Percentiles rank a stretch among this genome's conserved stretches.
Conservation (phyloP, 2,113 vertebrate genomes). For the Synchiropus splendidus region DNA sequence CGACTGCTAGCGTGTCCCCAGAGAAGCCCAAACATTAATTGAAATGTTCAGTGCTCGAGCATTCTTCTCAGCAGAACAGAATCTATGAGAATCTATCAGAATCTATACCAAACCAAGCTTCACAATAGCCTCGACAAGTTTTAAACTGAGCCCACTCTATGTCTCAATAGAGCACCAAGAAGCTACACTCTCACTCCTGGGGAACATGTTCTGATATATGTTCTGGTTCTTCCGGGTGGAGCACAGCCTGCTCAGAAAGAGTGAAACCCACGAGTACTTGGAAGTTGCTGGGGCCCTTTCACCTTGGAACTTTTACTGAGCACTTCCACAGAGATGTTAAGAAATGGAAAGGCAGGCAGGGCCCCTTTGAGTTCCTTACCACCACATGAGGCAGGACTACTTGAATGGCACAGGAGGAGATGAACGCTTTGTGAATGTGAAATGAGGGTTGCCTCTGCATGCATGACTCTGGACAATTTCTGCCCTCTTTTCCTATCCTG, state of each 20-base stretch:
- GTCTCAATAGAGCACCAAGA: too few relatives aligned
- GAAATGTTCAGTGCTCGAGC: too few relatives aligned
- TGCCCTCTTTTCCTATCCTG: constrained; percentile 15
- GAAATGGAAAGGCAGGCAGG: constrained; percentile 26
- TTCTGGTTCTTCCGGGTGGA: constrained; percentile 10
- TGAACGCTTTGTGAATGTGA: constrained; percentile 41
- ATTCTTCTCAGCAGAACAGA: too few relatives aligned
- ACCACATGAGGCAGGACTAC: constrained; percentile 24
- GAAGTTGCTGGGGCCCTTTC: constrained; percentile 18
- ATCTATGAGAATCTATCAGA: too few relatives aligned
- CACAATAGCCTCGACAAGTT: too few relatives aligned
- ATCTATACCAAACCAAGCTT: too few relatives aligned
- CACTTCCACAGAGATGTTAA: constrained; percentile 41
- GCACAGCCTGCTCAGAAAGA: constrained; percentile 22
- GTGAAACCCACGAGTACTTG: constrained; percentile 25
- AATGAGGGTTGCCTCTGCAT: constrained; percentile 42
- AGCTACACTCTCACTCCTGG: neutral
- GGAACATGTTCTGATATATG: constrained; percentile 8
- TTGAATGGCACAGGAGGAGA: constrained; percentile 45
- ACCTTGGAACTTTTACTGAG: constrained; percentile 21
- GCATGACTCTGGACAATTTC: constrained; percentile 35
- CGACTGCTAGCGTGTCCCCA: too few relatives aligned
- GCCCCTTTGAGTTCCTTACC: constrained; percentile 34
- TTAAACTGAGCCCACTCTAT: too few relatives aligned
- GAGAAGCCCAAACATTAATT: too few relatives aligned